Evolutionary conservation across 2,797 vertebrate species (phyloP).

Genomic region (Apogon talboti): DNA sequence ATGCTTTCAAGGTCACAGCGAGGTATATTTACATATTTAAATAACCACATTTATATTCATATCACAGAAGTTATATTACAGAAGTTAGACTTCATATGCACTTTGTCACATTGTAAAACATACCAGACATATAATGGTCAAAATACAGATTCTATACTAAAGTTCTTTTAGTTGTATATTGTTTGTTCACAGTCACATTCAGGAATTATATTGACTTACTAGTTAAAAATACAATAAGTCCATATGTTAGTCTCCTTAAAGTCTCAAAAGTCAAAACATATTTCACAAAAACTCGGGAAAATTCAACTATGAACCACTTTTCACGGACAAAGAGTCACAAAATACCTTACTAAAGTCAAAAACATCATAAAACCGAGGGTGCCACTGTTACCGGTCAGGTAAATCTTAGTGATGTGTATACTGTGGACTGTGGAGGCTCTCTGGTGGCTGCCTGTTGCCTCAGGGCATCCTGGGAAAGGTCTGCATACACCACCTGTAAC

Average conservation of each 20-base stretch:
- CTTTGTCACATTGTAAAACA: conserved; percentile 5
- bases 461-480: conserved; percentile 56
- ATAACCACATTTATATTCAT: background rate
- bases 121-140: background rate
- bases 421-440: conserved; percentile 25
- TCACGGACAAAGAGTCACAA: background rate
- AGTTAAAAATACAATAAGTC: background rate
- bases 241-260: background rate
- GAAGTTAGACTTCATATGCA: too few species aligned
- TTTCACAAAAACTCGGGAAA: background rate
- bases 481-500: conserved; percentile 78
- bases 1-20: background rate
- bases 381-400: conserved; percentile 24
- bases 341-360: background rate
- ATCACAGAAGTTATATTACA: background rate
- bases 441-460: conserved; percentile 13
- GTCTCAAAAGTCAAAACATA: background rate
- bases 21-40: background rate
- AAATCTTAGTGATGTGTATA: conserved; percentile 76
- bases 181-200: background rate
- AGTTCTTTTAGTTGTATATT: too few species aligned
- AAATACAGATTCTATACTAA: background rate
- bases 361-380: background rate
- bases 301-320: background rate
- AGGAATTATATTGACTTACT: background rate